Percentiles rank a stretch among this genome's conserved stretches.
Evolutionary conservation across 2,888 invertebrate genomes (phyloP).

Genomic region (Schizaphis graminum): DNA sequence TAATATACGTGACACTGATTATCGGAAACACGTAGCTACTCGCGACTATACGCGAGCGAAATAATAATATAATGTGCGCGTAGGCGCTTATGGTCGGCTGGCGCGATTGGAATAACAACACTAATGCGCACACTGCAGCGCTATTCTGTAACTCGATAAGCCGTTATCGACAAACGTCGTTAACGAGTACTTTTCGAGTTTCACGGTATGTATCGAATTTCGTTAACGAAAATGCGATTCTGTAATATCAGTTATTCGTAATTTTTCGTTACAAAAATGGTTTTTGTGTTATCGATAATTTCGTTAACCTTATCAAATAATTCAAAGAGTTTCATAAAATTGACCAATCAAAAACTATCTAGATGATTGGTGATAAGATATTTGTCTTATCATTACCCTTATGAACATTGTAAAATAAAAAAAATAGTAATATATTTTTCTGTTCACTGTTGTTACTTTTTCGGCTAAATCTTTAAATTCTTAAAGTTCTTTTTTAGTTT

Average conservation of each 20-base stretch:
- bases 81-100: too few relatives aligned
- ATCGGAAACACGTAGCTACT: too few relatives aligned
- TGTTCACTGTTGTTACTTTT: too few relatives aligned
- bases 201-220: background rate
- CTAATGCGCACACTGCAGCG: too few relatives aligned
- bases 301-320: background rate
- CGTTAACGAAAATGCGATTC: background rate
- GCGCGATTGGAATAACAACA: too few relatives aligned
- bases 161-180: background rate
- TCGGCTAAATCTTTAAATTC: too few relatives aligned
- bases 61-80: too few relatives aligned
- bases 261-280: slow-evolving; percentile 4
- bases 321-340: background rate
- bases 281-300: background rate
- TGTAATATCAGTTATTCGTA: background rate
- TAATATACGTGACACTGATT: too few relatives aligned
- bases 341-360: background rate
- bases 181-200: background rate
- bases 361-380: background rate
- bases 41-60: too few relatives aligned
- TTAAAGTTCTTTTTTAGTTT: background rate
- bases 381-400: too few relatives aligned
- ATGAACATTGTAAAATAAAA: too few relatives aligned
- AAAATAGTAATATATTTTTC: too few relatives aligned
- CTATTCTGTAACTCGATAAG: slow-evolving; percentile 44